Percentiles rank a stretch among this genome's conserved stretches.
Conservation (phyloP, 2,113 vertebrate genomes). For the Cathartes aura region DNA sequence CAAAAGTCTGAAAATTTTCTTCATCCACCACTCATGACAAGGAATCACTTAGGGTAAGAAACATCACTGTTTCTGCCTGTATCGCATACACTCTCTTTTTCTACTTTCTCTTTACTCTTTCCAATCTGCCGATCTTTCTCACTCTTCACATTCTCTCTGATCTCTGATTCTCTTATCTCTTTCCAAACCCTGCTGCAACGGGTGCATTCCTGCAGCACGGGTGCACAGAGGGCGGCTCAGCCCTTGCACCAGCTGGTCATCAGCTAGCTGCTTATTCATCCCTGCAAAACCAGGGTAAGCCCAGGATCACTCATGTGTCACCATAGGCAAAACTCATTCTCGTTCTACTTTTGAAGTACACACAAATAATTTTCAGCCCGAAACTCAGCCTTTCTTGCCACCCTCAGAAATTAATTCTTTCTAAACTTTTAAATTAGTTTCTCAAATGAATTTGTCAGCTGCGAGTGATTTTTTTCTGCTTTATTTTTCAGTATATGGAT, state of each 20-base stretch:
- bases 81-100: neutral
- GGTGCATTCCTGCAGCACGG: neutral
- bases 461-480: neutral
- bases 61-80: neutral
- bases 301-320: neutral
- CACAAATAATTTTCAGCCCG: neutral
- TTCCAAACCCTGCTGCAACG: neutral
- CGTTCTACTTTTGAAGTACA: neutral
- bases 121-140: neutral
- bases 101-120: neutral
- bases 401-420: neutral
- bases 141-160: neutral
- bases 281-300: neutral
- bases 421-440: neutral
- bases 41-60: neutral
- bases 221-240: neutral
- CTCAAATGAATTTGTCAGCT: neutral
- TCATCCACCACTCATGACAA: neutral
- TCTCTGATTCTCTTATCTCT: neutral
- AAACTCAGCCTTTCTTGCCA: neutral
- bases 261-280: accelerated
- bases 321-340: neutral
- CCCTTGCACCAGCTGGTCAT: no score
- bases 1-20: neutral
- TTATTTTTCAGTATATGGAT: neutral